Evolutionary conservation across 1,140 invertebrate species (phyloP).

Genomic region (Drosophila parabipectinata): DNA sequence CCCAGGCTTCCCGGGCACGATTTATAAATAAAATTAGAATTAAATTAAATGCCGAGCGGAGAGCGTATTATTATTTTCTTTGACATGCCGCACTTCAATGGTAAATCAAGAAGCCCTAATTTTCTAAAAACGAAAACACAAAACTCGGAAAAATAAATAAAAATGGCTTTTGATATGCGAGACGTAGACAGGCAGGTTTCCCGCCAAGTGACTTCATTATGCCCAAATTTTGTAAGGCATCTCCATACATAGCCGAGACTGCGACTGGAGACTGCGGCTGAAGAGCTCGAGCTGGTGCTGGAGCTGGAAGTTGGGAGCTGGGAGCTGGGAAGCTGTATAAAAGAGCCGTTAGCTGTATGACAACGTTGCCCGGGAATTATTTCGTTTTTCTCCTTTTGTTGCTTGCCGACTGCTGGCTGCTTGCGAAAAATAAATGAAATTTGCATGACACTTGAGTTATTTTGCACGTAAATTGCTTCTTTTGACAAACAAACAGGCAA

Average conservation of each 20-base stretch:
- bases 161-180: conserved; percentile 38
- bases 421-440: conserved; percentile 83
- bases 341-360: conserved; percentile 58
- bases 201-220: conserved; percentile 75
- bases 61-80: conserved; percentile 57
- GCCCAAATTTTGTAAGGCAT: conserved; percentile 67
- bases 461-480: conserved; percentile 84
- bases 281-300: neutral
- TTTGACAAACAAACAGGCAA: conserved; percentile 83
- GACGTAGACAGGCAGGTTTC: conserved; percentile 25
- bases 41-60: conserved; percentile 64
- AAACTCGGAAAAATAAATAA: conserved; percentile 39
- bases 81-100: conserved; percentile 56
- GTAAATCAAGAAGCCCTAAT: conserved; percentile 76
- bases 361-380: conserved; percentile 74
- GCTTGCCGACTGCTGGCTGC: conserved; percentile 45
- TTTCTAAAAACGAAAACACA: conserved; percentile 54
- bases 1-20: conserved; percentile 9
- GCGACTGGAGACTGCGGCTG: neutral
- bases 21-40: conserved; percentile 80
- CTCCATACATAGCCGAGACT: conserved; percentile 51
- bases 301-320: conserved; percentile 5
- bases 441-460: conserved; percentile 84
- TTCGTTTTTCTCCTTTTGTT: conserved; percentile 37
- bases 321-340: conserved; percentile 1